These are phyloP conservation scores for Drosophila merina DNA, from an alignment of 2,888 invertebrate genomes.

Conservation along the genomic window DNA sequence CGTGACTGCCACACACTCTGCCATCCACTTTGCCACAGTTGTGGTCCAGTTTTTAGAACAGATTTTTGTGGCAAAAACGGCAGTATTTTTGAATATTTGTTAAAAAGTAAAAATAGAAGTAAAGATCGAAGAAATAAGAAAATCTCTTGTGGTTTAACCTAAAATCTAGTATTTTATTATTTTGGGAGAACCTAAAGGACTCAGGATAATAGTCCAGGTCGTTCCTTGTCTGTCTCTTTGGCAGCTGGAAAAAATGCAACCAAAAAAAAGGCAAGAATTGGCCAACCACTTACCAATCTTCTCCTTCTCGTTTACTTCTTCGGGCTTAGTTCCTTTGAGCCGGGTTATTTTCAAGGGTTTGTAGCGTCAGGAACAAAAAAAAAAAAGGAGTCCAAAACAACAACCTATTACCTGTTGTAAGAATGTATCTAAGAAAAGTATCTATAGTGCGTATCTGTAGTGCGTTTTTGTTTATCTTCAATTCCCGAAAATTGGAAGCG, in stretches of 20 bases:
- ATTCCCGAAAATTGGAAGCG: slow-evolving; percentile 36
- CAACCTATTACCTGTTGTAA: slow-evolving; percentile 72
- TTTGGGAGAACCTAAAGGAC: not conserved
- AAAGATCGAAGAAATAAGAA: not conserved
- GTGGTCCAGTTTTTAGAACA: slow-evolving; percentile 10
- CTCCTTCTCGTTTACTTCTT: slow-evolving; percentile 5
- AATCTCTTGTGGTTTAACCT: not conserved
- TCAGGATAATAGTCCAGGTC: slow-evolving; percentile 31
- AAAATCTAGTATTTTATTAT: not conserved
- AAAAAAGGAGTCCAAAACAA: slow-evolving; percentile 1
- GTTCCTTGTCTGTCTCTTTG: slow-evolving; percentile 29
- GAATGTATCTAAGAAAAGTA: slow-evolving; percentile 63
- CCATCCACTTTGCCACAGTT: slow-evolving; percentile 3
- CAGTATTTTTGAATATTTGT: too few relatives aligned
- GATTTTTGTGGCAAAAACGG: not conserved
- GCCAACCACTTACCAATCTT: slow-evolving; percentile 34
- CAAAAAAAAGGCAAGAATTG: slow-evolving; percentile 23
- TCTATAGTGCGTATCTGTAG: too few relatives aligned
- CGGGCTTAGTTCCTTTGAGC: slow-evolving; percentile 21
- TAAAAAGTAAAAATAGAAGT: too few relatives aligned
- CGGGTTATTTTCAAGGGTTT: slow-evolving; percentile 42
- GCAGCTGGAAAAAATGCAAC: slow-evolving; percentile 58
- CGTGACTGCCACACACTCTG: slow-evolving; percentile 21
- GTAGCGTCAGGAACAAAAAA: not conserved
- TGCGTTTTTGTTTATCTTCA: slow-evolving; percentile 17